Evolutionary conservation across 2,113 vertebrate genomes (phyloP), one percentile per base, ranked within the genome.

Genomic region (Genyomyrus donnyi): DNA sequence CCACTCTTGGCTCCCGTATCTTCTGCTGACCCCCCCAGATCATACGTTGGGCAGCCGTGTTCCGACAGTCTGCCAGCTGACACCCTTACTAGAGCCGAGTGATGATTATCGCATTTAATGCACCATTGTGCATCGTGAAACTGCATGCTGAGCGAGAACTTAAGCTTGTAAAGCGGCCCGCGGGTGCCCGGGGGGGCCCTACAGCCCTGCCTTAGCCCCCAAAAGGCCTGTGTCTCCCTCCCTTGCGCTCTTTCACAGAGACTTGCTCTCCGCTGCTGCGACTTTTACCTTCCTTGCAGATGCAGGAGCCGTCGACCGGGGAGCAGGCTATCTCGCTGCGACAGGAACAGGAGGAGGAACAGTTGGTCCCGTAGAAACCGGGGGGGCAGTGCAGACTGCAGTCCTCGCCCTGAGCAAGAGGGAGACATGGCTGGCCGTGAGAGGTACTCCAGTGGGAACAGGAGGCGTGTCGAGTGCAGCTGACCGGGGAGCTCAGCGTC

Each of bases 201-300:
- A n/a, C 50, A 87, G 85, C 50, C 46, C 48, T 53, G 13, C 48
- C 50, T 50, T 39, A 39, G 13, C n/a, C n/a, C 50, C 50, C 50
- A 27, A 27, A 53, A 50, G 45, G n/a, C 48, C 46, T 11, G 24
- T 49, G 21, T 77, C 70, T 17, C 70, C 13, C 31, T 39, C 35
- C 35, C 70, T 77, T 15, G 1, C 0, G 13, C 70, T 27, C 62
- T 19, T 52, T 87, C 19, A 87, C 48, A 53, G 49, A 87, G 46
- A 87, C 45, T 46, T 49, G 49, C 1, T 84, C 87, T n/a, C 17
- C 24, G 49, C n/a, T 19, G 35, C 4, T 58, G 46, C 11, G 48
- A 88, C 53, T 5, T 56, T 91, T 97, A 99, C 98, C 98, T 96
- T 98, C 97, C 93, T 92, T 97, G 96, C 98, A 99, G 92, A 96